Base-by-base conservation (phyloP, 2,888 invertebrate genomes). In the Coelopa pilipes region DNA sequence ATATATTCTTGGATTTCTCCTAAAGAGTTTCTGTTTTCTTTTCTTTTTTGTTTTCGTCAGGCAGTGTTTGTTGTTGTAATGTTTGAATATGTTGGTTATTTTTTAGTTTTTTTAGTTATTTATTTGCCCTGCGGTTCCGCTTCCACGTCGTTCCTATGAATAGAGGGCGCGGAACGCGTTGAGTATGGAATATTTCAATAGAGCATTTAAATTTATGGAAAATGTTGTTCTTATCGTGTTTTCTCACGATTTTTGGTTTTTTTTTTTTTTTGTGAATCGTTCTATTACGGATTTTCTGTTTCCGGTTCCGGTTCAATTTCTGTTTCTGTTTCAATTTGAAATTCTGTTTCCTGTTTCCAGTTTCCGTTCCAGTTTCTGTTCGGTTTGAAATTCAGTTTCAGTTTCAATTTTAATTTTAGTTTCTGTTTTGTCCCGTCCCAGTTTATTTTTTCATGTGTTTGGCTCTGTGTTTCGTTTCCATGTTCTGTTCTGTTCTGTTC, bases 221-320 rank as follows among this genome's bases (percentile, higher is more conserved):
- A 34, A 4, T 34, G 34, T 34, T 34, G 34, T 7, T 34, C 4
- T 34, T 34, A 2, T 34, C 4, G 34, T 2, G 7, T 34, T 34
- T 34, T 34, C n/a, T n/a, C n/a, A n/a, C 10, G 60, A 60, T 15
- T 65, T 65, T 53, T 55, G n/a, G 34, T 19, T 17, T 46, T 17
- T 49, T 62, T 21, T 67, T 49, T 57, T 53, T n/a, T 57, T 59
- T 70, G 19, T 15, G 13, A 49, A 47, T 65, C 71, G 72, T 47
- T 46, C 74, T 75, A 72, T 78, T 72, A 75, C 75, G 24, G 17
- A 70, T 21, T 57, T 57, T 73, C 74, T 9, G 34, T 4, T 34
- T 34, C 34, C 34, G 34, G 34, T 34, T 34, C 34, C 2, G 34
- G 34, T 74, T 75, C 70, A 65, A 67, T 74, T 78, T 72, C 74